These are phyloP conservation scores for Cylloceria caligata DNA, from an alignment of 2,888 invertebrate genomes.

Conservation along the genomic window DNA sequence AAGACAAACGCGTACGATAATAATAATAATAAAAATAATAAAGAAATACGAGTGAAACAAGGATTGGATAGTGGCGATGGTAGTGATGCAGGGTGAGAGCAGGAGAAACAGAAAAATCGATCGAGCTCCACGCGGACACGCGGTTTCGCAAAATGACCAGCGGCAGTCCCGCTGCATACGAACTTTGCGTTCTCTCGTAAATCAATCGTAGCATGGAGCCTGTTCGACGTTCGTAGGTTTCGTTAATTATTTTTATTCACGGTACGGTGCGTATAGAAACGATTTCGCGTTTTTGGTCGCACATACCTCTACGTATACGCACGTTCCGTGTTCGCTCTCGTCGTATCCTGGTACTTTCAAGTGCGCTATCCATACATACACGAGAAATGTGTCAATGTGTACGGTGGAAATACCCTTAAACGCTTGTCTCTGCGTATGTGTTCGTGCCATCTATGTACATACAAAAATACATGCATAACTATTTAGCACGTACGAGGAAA, in stretches of 20 bases:
- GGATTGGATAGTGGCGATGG: constrained; percentile 28
- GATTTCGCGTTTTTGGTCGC: constrained; percentile 66
- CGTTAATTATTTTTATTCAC: constrained; percentile 82
- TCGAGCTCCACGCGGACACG: constrained; percentile 78
- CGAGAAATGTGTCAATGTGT: constrained; percentile 18
- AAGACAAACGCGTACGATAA: constrained; percentile 53
- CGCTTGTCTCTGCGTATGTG: constrained; percentile 26
- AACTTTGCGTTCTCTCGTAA: constrained; percentile 77
- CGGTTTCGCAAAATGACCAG: constrained; percentile 79
- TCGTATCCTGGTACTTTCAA: constrained; percentile 39
- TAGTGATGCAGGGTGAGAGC: constrained; percentile 20
- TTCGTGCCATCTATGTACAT: background rate
- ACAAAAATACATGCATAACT: constrained; percentile 38
- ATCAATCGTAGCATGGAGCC: constrained; percentile 76
- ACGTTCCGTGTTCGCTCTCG: constrained; percentile 38
- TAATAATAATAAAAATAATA: constrained; percentile 32
- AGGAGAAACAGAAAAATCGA: constrained; percentile 75
- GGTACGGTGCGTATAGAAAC: constrained; percentile 75
- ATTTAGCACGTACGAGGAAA: constrained; percentile 41
- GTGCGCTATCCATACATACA: constrained; percentile 39
- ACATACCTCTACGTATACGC: constrained; percentile 48
- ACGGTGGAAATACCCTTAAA: constrained; percentile 26
- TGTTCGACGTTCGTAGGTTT: constrained; percentile 78
- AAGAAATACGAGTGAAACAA: constrained; percentile 45
- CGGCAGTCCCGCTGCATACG: constrained; percentile 70